These are phyloP conservation scores for Brachionus plicatilis DNA, from an alignment of 1,140 invertebrate genomes.

Conservation along the genomic window DNA sequence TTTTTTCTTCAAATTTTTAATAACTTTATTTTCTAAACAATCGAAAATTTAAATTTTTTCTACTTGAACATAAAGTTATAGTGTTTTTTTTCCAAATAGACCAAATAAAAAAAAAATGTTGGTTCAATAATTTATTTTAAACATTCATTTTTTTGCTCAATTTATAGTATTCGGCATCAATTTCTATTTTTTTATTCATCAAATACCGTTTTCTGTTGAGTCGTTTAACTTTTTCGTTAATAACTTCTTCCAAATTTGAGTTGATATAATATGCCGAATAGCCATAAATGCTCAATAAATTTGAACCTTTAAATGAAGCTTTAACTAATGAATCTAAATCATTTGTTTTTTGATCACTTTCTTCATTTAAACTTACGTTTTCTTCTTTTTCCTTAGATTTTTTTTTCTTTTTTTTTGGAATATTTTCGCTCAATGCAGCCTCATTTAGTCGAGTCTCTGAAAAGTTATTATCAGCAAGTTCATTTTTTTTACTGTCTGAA, in stretches of 20 bases:
- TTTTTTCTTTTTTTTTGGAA: conserved; percentile 3
- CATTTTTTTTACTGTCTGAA: background rate
- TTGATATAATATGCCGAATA: conserved; percentile 39
- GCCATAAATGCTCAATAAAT: conserved; percentile 24
- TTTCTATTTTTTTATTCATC: conserved; percentile 8
- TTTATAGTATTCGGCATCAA: conserved; percentile 30
- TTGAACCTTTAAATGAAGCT: conserved; percentile 37
- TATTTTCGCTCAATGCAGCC: background rate
- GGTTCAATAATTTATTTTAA: background rate
- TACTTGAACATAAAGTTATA: too few relatives aligned
- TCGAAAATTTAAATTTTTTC: too few relatives aligned
- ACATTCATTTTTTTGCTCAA: conserved; percentile 29
- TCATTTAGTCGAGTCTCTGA: background rate
- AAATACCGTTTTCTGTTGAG: conserved; percentile 4
- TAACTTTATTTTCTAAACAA: too few relatives aligned
- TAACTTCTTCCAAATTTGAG: conserved; percentile 1
- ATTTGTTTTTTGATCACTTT: background rate
- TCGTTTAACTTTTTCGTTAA: conserved; percentile 34
- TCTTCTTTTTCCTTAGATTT: conserved; percentile 11
- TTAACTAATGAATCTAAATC: conserved; percentile 1
- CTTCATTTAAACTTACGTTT: background rate
- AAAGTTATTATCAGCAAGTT: background rate
- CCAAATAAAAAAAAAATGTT: background rate
- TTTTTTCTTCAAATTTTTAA: too few relatives aligned
- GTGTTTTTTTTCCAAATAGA: too few relatives aligned